Evolutionary conservation across 2,113 vertebrate genomes (phyloP).

Genomic region (Lichenostomus cassidix): DNA sequence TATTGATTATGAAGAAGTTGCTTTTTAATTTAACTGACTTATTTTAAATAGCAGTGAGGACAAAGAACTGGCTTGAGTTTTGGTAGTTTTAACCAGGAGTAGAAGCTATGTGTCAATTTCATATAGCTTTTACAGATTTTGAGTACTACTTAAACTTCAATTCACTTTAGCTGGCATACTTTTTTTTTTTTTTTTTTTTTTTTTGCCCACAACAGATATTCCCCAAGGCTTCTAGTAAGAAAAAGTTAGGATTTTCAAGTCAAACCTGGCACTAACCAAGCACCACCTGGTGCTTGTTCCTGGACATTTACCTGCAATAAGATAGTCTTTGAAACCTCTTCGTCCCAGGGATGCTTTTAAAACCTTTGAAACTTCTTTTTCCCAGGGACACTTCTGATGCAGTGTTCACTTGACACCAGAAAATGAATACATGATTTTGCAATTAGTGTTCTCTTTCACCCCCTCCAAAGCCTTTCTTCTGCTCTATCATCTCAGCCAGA

Average conservation of each 20-base stretch:
- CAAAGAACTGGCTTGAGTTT: background rate
- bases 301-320: background rate
- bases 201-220: background rate
- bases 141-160: background rate
- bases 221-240: background rate
- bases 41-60: background rate
- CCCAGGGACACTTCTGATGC: background rate
- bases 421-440: background rate
- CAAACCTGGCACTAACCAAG: background rate
- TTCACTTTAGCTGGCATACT: background rate
- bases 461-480: background rate
- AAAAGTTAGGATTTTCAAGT: background rate
- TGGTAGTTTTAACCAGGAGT: background rate
- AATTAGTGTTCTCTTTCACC: background rate
- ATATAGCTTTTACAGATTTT: background rate
- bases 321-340: background rate
- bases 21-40: background rate
- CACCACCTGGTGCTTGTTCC: background rate
- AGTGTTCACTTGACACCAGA: background rate
- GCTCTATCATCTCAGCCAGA: background rate
- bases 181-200: no score
- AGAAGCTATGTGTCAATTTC: background rate
- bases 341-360: background rate
- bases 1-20: background rate
- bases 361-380: background rate